Base-by-base conservation (phyloP, 2,888 invertebrate genomes). In the Lasiommata megera region DNA sequence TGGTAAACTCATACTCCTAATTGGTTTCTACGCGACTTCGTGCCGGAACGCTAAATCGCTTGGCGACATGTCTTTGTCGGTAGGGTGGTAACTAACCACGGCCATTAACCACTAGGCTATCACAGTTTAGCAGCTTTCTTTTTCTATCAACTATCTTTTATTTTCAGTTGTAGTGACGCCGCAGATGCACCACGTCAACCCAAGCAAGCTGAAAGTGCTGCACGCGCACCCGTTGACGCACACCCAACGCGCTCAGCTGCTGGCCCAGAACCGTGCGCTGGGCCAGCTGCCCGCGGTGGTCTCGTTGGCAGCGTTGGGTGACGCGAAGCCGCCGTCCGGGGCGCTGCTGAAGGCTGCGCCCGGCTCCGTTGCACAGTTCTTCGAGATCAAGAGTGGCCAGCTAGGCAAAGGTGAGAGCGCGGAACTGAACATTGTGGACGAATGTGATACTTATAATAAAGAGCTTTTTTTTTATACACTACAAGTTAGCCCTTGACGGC, bases 381-480 rank as follows among this genome's bases (percentile, higher is more conserved):
- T 87, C 69, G 89, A 89, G 65, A 83, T 89, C 65, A 88, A 88
- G 63, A 73, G 81, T 61, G 84, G 83, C 0, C 84, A 82, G 62
- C 69, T 88, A 1, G 84, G 80, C 52, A 84, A 84, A 40, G 87
- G 46, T 46, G 1, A n/a, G 31, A 9, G 1, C 31, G n/a, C n/a
- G n/a, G n/a, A n/a, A n/a, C n/a, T n/a, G n/a, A n/a, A n/a, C n/a
- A n/a, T n/a, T n/a, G n/a, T n/a, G n/a, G n/a, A n/a, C n/a, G n/a
- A n/a, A n/a, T n/a, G n/a, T n/a, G n/a, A n/a, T n/a, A n/a, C n/a
- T n/a, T n/a, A n/a, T n/a, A n/a, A n/a, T n/a, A n/a, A n/a, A n/a
- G n/a, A n/a, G n/a, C n/a, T n/a, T n/a, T n/a, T n/a, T n/a, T n/a
- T n/a, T n/a, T n/a, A n/a, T n/a, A n/a, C n/a, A n/a, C n/a, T n/a